Evolutionary conservation across 1,140 invertebrate genomes (phyloP), one percentile per base, ranked within the genome.

Genomic region (Eubasilissa regina): DNA sequence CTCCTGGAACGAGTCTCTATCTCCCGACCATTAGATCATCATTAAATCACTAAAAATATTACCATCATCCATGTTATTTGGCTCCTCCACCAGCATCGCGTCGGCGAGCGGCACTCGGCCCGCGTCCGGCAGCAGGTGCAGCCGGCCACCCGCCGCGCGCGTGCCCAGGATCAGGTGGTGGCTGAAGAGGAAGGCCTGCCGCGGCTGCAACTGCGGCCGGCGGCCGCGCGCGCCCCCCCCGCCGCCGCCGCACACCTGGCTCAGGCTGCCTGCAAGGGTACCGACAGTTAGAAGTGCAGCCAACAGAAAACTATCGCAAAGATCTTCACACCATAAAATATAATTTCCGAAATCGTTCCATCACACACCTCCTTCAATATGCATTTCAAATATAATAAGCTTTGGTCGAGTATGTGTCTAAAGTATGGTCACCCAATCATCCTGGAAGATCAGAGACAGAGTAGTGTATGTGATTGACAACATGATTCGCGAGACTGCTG

Each of bases 141-240:
- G 90, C 78, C 95, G 92, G 12, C 97, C 97, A 80, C 94, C 95
- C 9, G 94, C 91, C n/a, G 94, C 93, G 80, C 94, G 90, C 6
- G 94, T 96, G 0, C 95, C 95, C 13, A 97, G 87, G 76, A 97
- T 92, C 79, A 97, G 90, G 86, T 97, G 95, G 90, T 97, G 96
- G 70, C 95, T 95, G 88, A 97, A 97, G 7, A 97, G 91, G 85
- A 96, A 97, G 56, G 95, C 95, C 85, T 97, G 95, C 0, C 95
- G 89, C 7, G 94, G 89, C 19, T 88, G 87, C 4, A 95, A 87
- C 0, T 91, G 89, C 79, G 95, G 94, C 81, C 95, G 94, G 1
- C 88, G 86, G 10, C 92, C 91, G 85, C 92, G 93, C 72, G 87
- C 87, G 0, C 86, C 78, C 3, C 88, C 85, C 3, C 68, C 68